phyloP scores from a whole-genome alignment of 2,888 invertebrate species.

The Nasonia oneida region DNA sequence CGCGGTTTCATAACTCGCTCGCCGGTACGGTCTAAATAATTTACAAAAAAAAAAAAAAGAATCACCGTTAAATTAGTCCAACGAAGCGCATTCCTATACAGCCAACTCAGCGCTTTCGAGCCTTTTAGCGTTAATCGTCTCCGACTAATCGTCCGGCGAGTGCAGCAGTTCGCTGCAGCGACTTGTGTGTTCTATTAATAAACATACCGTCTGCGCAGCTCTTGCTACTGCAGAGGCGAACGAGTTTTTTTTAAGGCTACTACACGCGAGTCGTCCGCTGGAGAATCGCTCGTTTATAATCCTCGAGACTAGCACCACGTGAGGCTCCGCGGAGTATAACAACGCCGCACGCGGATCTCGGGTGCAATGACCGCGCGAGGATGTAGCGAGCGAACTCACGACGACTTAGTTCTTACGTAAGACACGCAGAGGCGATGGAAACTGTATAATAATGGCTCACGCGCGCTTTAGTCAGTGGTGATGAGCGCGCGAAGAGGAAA shows the following conservation, averaged over 20 bases:
- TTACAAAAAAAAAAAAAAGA: background rate
- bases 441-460: background rate
- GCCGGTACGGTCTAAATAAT: background rate
- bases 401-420: slow-evolving; percentile 11
- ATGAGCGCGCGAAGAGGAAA: background rate
- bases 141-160: slow-evolving; percentile 49
- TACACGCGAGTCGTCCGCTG: background rate
- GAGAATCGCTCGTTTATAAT: no score
- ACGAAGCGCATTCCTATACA: background rate
- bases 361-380: slow-evolving; percentile 43
- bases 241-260: background rate
- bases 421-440: background rate
- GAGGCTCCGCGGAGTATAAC: background rate
- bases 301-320: background rate
- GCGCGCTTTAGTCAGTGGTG: background rate
- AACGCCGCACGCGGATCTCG: background rate
- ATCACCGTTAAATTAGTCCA: background rate
- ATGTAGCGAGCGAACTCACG: background rate
- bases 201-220: background rate
- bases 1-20: background rate
- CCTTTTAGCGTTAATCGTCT: slow-evolving; percentile 48
- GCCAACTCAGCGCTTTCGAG: background rate
- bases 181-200: slow-evolving; percentile 30
- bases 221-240: background rate
- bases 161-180: background rate